Evolutionary conservation across 2,797 vertebrate species (phyloP).

Genomic region (Myiotriccus ornatus): DNA sequence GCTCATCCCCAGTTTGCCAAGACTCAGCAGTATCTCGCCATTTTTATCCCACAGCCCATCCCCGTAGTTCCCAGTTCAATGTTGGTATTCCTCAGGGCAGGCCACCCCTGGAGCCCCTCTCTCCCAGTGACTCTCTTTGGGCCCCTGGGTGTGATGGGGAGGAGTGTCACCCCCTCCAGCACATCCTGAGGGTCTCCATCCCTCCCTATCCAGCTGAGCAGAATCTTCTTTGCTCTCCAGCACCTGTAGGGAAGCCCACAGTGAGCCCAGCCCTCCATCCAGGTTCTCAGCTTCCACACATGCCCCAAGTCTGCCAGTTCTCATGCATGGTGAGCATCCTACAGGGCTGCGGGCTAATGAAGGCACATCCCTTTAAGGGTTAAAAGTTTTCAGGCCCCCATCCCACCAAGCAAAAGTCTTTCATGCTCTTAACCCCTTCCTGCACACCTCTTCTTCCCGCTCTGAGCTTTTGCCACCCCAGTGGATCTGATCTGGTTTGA

Average conservation of each 20-base stretch:
- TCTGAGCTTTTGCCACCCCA: neutral
- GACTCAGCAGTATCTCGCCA: neutral
- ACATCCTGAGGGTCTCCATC: neutral
- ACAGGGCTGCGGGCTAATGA: neutral
- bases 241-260: rapidly evolving
- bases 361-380: neutral
- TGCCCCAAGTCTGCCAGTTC: neutral
- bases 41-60: neutral
- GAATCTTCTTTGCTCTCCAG: neutral
- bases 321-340: neutral
- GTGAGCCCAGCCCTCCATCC: neutral
- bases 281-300: neutral
- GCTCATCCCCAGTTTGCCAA: neutral
- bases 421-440: conserved; percentile 20
- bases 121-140: neutral
- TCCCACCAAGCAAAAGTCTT: neutral
- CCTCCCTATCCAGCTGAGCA: neutral
- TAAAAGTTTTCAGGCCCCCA: neutral
- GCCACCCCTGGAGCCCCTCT: neutral
- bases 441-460: neutral
- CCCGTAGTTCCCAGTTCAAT: rapidly evolving
- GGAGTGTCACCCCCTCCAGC: neutral
- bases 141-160: neutral
- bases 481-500: conserved; percentile 18
- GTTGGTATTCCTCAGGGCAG: neutral